phyloP scores from a whole-genome alignment of 2,113 vertebrate species.

The Ctenomys sociabilis region DNA sequence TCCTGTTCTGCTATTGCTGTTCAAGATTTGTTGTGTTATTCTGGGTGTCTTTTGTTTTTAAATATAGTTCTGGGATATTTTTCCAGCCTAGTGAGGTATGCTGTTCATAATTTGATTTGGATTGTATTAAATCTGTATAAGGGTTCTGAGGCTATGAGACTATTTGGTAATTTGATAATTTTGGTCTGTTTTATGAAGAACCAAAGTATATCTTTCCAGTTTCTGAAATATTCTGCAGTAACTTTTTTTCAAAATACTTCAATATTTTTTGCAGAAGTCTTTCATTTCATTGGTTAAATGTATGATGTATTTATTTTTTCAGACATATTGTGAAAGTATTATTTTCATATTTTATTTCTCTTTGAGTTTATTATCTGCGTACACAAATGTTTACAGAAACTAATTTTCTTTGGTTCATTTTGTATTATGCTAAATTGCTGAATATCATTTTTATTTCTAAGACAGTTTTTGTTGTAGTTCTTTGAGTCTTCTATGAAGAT shows the following conservation, averaged over 20 bases:
- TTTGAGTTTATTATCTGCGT: not conserved
- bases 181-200: not conserved
- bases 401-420: not conserved
- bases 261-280: not conserved
- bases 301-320: not conserved
- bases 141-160: not conserved
- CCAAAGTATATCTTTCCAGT: not conserved
- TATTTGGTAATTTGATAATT: not conserved
- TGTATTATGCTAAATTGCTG: not conserved
- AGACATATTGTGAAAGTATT: not conserved
- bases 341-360: not conserved
- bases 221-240: not conserved
- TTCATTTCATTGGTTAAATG: not conserved
- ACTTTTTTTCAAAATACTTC: not conserved
- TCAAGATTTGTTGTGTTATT: not conserved
- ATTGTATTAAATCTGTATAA: not conserved
- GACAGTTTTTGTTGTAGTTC: not conserved
- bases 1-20: not conserved
- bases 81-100: not conserved
- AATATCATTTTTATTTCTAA: not conserved
- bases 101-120: not conserved
- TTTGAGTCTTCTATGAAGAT: not conserved
- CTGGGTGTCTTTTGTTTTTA: not conserved
- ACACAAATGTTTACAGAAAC: not conserved
- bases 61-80: not conserved